These are phyloP conservation scores for Erpornis zantholeuca DNA, from an alignment of 2,113 vertebrate genomes.

Conservation along the genomic window DNA sequence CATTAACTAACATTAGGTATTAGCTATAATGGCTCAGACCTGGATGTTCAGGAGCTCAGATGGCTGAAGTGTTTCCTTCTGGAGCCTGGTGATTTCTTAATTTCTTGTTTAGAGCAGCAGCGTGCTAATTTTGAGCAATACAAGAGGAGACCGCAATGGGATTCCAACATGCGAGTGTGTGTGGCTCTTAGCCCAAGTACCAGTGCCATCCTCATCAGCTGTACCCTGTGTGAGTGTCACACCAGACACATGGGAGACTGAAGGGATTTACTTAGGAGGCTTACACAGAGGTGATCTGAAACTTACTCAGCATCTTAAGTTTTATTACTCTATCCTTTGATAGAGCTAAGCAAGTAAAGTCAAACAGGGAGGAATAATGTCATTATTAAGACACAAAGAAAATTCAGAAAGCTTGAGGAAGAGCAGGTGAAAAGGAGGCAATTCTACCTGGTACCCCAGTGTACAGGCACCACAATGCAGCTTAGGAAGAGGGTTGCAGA, in stretches of 20 bases:
- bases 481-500: background rate
- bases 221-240: background rate
- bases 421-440: background rate
- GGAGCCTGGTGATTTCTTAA: background rate
- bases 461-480: background rate
- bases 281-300: background rate
- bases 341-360: background rate
- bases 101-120: background rate
- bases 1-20: background rate
- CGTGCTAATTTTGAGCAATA: background rate
- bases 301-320: background rate
- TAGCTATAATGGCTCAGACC: background rate
- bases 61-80: background rate
- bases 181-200: background rate
- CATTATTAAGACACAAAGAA: background rate
- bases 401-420: background rate
- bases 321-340: background rate
- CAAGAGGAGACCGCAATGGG: rapidly evolving
- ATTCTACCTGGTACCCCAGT: background rate
- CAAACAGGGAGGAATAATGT: background rate
- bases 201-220: background rate
- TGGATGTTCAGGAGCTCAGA: background rate
- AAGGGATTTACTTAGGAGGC: background rate
- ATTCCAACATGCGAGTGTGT: background rate
- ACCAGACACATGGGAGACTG: background rate